Evolutionary conservation across 2,888 invertebrate genomes (phyloP), one percentile per base, ranked within the genome.

Genomic region (Erebia palarica): DNA sequence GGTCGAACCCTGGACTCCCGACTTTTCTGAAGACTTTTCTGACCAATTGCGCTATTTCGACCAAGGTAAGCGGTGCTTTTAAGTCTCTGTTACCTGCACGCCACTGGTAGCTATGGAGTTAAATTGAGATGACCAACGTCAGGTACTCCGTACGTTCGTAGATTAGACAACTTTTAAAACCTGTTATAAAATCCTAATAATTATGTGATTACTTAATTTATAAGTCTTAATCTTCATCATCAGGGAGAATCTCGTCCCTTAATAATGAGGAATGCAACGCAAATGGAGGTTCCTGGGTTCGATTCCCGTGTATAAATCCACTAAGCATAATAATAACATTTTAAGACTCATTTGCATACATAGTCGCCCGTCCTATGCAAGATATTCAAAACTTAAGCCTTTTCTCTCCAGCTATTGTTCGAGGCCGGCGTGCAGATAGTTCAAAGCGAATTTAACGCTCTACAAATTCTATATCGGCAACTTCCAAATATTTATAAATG

Each of bases 401-500:
- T 66, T 55, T 57, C 57, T 57, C 55, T 65, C 16, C 44, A 13
- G 13, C 18, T 36, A 16, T 18, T 63, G 44, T 21, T 16, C 57
- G 58, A 66, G 65, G 65, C 42, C 44, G 44, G 18, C 55, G 55
- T 65, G 55, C 57, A 66, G 57, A 66, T 44, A 57, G 57, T 57
- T 66, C 65, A 55, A 57, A 66, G 65, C 18, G 65, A 66, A 57
- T 66, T 66, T 66, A 66, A 57, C 57, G 65, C 57, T 66, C 57
- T 21, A 66, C 57, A 66, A 66, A 66, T 57, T 57, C 21, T 55
- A 18, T 66, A 18, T 66, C 57, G 14, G 21, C 58, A 65, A 55
- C 18, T 66, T 58, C 55, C 57, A 57, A 66, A 66, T 66, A 57
- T 57, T 57, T 66, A 57, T 63, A 63, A 63, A 63, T 57, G 65